phyloP scores from a whole-genome alignment of 2,888 invertebrate species.

The Tiphia femorata region DNA sequence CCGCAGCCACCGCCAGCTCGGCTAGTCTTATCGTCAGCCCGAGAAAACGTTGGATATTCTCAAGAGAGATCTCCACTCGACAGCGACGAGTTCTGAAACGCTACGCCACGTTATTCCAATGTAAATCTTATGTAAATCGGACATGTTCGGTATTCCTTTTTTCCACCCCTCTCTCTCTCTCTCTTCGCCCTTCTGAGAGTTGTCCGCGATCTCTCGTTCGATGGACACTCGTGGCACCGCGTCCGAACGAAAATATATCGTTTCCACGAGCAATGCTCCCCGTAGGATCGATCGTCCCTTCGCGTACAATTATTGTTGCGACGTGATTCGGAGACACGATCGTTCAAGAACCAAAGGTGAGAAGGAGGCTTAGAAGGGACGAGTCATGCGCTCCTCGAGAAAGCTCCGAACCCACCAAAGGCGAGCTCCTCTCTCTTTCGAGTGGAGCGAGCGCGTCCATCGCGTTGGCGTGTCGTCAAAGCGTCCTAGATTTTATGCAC shows the following conservation, averaged over 20 bases:
- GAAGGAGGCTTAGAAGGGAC: too few species aligned
- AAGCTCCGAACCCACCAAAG: too few species aligned
- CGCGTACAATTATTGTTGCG: too few species aligned
- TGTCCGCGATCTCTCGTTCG: background rate
- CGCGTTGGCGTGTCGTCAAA: constrained; percentile 10
- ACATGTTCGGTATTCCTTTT: constrained; percentile 14
- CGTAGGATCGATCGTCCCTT: too few species aligned
- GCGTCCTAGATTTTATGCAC: constrained; percentile 21
- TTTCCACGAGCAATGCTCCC: too few species aligned
- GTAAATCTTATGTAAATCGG: constrained; percentile 42
- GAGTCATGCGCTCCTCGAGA: too few species aligned
- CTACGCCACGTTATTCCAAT: constrained; percentile 30
- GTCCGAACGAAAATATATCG: constrained; percentile 32
- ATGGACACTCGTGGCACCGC: background rate
- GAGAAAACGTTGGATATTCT: background rate
- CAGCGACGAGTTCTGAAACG: constrained; percentile 19
- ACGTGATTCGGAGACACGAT: too few species aligned
- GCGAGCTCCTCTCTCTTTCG: too few species aligned
- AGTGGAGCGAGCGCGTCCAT: constrained; percentile 19
- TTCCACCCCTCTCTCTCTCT: background rate
- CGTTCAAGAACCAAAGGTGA: too few species aligned
- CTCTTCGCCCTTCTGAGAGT: background rate
- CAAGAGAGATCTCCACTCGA: background rate
- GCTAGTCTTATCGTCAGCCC: too few species aligned
- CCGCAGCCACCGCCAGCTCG: too few species aligned